A percentile compares a stretch with the other conserved stretches of the same genome.
Conservation (phyloP, 2,888 invertebrate species). For the Oithona nana region DNA sequence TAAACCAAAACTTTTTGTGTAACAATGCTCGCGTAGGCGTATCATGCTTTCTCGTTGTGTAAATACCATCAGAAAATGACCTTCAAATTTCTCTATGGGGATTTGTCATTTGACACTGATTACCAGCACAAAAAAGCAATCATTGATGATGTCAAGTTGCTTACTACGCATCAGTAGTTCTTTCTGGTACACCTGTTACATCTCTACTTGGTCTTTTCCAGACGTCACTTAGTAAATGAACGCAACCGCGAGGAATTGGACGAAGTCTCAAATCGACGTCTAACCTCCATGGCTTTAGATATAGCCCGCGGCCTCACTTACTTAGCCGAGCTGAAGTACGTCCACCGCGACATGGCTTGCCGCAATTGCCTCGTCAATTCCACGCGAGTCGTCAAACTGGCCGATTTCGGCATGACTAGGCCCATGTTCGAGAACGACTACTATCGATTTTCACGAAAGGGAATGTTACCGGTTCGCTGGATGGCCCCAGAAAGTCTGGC, state of each 20-base stretch:
- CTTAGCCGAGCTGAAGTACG: conserved; percentile 61
- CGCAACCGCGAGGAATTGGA: conserved; percentile 43
- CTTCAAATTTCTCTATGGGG: too few relatives aligned
- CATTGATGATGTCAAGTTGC: too few relatives aligned
- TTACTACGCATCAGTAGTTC: too few relatives aligned
- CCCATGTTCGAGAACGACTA: conserved; percentile 71
- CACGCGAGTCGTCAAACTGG: conserved; percentile 47
- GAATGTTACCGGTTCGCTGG: conserved; percentile 72
- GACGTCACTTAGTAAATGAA: conserved; percentile 53
- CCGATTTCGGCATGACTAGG: conserved; percentile 82
- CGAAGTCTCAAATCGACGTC: conserved; percentile 48
- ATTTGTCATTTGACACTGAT: too few relatives aligned
- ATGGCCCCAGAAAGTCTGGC: conserved; percentile 76
- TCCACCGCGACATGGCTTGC: conserved; percentile 66
- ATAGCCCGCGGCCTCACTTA: conserved; percentile 66
- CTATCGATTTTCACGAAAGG: conserved; percentile 67
- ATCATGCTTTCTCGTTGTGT: too few relatives aligned
- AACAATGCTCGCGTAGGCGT: too few relatives aligned
- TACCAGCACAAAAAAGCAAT: too few relatives aligned
- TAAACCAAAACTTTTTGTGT: too few relatives aligned
- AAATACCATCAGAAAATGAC: too few relatives aligned
- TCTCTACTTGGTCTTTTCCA: too few relatives aligned
- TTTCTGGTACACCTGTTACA: too few relatives aligned
- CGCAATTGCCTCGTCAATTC: conserved; percentile 60
- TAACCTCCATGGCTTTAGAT: conserved; percentile 72